These are phyloP conservation scores for Orycteropus afer DNA, from an alignment of 2,113 vertebrate species.

Conservation along the genomic window DNA sequence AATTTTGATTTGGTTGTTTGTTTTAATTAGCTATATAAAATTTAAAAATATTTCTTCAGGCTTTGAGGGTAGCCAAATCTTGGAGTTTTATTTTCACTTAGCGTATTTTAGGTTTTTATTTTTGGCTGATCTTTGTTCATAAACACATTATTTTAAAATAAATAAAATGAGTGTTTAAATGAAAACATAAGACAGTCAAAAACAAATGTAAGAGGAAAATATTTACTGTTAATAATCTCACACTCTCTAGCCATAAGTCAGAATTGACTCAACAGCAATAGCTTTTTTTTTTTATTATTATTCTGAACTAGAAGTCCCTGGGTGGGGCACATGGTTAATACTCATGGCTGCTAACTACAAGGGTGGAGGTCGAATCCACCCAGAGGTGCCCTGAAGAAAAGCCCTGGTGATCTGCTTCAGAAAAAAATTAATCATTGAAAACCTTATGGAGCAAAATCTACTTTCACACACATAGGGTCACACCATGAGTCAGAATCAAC, in stretches of 20 bases:
- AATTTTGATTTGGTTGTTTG: conserved; percentile 1
- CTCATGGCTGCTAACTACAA: background rate
- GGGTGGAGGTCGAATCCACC: background rate
- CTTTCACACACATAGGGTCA: background rate
- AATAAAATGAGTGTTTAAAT: conserved; percentile 3
- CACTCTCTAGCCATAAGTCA: background rate
- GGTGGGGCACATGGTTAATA: background rate
- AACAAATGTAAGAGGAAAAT: background rate
- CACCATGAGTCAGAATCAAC: background rate
- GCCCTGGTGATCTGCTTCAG: background rate
- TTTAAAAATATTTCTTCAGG: conserved; percentile 36
- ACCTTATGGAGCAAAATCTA: background rate
- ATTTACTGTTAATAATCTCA: background rate
- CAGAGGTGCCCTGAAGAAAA: background rate
- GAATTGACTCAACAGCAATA: too few species aligned
- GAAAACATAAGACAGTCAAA: conserved; percentile 25
- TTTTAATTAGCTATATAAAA: conserved; percentile 24
- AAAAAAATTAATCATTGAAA: background rate
- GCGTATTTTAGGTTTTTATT: conserved; percentile 27
- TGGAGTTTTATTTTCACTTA: conserved; percentile 26
- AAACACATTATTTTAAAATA: background rate
- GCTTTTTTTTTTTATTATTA: too few species aligned
- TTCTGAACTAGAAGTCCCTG: too few species aligned
- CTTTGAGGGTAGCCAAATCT: background rate
- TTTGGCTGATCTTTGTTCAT: conserved; percentile 28